Base-by-base conservation (phyloP, 2,888 invertebrate genomes). In the Ophion obscuratus region DNA sequence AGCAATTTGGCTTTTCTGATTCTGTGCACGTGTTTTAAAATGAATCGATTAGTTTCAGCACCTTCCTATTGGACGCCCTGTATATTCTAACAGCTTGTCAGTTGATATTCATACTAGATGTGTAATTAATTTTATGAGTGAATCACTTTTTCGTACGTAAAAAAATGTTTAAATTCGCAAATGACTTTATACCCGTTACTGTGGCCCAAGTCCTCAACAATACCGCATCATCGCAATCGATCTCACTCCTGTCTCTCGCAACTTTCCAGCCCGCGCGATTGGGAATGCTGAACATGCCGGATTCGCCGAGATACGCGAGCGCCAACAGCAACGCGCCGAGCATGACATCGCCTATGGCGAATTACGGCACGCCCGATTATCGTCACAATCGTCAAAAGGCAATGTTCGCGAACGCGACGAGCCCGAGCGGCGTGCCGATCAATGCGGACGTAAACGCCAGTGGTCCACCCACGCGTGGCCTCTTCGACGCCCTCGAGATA, bases 381-480 rank as follows among this genome's bases (percentile, higher is more conserved):
- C 92, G 94, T 36, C 91, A 89, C 47, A 94, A 91, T 84, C 89
- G 94, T 5, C 93, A 94, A 24, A 93, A 93, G 78, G 93, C 94
- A 3, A 92, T 94, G 88, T 93, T 94, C 61, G 93, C 92, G 1
- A 90, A 90, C 73, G 88, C 89, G 2, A 91, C 88, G 4, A 91
- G 90, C 79, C 87, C 92, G 0, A 92, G 87, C 27, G 89, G 90
- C 1, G 87, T 92, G 0, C 92, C 93, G 53, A 92, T 94, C 7
- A 90, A 88, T 14, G 87, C 90, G 0, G 92, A 93, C 81, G 91
- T 91, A 83, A 93, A 96, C 91, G 95, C 96, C 5, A 95, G 95
- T 47, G 97, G 97, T 0, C 97, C 97, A 0, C 97, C 97, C 0
- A 97, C 96, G 74, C 96, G 96, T 89, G 96, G 96, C 83, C 92